Evolutionary conservation across 2,797 vertebrate genomes (phyloP).

Genomic region (Peromyscus nudipes): DNA sequence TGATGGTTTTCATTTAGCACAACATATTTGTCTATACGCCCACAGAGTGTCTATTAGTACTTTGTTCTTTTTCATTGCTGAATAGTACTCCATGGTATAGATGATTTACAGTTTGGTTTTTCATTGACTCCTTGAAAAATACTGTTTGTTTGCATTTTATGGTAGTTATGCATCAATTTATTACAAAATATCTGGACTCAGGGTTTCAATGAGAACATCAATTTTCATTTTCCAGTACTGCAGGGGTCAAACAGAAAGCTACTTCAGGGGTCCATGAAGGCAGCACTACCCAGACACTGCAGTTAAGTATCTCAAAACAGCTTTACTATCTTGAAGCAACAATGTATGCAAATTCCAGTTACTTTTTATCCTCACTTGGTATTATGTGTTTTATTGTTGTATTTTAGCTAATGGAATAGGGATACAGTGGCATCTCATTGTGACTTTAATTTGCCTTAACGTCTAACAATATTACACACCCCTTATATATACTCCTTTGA

Average conservation of each 20-base stretch:
- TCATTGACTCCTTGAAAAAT: not conserved
- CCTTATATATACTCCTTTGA: not conserved
- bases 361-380: not conserved
- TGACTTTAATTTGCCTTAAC: not conserved
- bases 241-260: not conserved
- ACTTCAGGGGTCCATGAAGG: not conserved
- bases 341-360: not conserved
- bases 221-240: not conserved
- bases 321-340: not conserved
- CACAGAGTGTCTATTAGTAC: rapidly evolving
- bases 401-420: not conserved
- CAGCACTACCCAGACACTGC: not conserved
- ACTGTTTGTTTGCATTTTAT: not conserved
- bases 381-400: not conserved
- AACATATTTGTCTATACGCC: not conserved
- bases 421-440: not conserved
- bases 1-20: not conserved
- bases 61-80: not conserved
- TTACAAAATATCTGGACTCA: not conserved
- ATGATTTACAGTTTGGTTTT: not conserved
- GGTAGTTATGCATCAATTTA: not conserved
- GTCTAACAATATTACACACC: not conserved
- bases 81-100: rapidly evolving
- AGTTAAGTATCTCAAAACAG: no score
- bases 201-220: not conserved